Evolutionary conservation across 2,797 vertebrate genomes (phyloP).

Genomic region (Lutjanus argentimaculatus): DNA sequence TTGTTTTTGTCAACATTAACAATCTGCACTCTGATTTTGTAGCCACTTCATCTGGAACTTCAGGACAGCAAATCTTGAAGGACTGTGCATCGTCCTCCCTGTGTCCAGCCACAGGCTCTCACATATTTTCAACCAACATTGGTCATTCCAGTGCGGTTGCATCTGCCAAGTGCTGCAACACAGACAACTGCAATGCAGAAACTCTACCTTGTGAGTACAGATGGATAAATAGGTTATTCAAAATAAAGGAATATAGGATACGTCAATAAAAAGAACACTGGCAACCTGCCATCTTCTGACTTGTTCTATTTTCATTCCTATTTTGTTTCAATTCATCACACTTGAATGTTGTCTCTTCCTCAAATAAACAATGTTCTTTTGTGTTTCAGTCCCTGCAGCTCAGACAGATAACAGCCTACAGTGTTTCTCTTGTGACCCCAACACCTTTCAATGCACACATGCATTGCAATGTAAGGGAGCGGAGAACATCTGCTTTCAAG

Average conservation of each 20-base stretch:
- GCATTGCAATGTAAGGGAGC: background rate
- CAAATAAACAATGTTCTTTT: background rate
- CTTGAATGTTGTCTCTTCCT: background rate
- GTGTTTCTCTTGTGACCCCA: background rate
- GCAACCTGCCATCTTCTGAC: too few species aligned
- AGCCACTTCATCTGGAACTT: background rate
- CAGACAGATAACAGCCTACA: background rate
- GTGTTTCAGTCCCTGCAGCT: background rate
- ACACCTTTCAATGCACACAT: background rate
- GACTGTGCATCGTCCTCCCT: conserved; percentile 15
- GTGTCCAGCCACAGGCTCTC: background rate
- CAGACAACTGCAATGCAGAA: conserved; percentile 37
- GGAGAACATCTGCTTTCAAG: background rate
- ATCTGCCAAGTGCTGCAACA: conserved; percentile 35
- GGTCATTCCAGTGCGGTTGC: background rate
- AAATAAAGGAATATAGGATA: too few species aligned
- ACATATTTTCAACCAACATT: conserved; percentile 7
- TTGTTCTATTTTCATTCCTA: background rate
- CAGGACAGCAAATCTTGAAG: background rate
- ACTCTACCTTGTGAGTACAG: conserved; percentile 9
- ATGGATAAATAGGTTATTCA: background rate
- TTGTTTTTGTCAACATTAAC: background rate
- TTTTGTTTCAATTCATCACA: too few species aligned
- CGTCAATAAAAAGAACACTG: too few species aligned
- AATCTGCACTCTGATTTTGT: background rate